Percentiles rank a stretch among this genome's conserved stretches.
Evolutionary conservation across 1,140 invertebrate species (phyloP).

Genomic region (Ceratina australensis): DNA sequence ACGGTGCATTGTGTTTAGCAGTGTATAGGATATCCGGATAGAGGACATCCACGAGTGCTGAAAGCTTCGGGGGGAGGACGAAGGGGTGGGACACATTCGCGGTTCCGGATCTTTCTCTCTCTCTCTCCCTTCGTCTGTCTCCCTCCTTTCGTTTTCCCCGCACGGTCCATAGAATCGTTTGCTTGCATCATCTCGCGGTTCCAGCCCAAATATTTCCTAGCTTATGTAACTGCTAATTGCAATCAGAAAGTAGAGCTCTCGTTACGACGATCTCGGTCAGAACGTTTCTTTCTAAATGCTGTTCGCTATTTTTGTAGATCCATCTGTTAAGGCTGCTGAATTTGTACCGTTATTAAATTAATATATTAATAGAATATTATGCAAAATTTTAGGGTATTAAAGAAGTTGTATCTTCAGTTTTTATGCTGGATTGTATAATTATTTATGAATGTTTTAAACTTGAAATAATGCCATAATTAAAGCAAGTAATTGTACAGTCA

Average conservation of each 20-base stretch:
- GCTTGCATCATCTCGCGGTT: conserved; percentile 26
- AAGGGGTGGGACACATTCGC: conserved; percentile 38
- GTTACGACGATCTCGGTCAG: conserved; percentile 25
- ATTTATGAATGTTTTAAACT: too few relatives aligned
- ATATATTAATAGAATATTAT: too few relatives aligned
- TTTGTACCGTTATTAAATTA: too few relatives aligned
- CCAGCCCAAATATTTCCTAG: conserved; percentile 38
- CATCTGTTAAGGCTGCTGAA: neutral
- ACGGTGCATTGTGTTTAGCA: conserved; percentile 70
- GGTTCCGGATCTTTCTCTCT: conserved; percentile 12
- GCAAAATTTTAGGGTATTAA: too few relatives aligned
- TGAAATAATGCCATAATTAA: too few relatives aligned
- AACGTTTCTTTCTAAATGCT: neutral
- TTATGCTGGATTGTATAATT: too few relatives aligned
- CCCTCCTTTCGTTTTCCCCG: neutral
- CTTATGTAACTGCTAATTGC: conserved; percentile 41
- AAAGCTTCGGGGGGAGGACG: conserved; percentile 4
- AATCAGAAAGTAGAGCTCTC: conserved; percentile 32
- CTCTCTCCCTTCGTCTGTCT: neutral
- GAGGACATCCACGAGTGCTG: conserved; percentile 37
- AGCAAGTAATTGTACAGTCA: too few relatives aligned
- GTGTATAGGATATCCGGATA: conserved; percentile 63
- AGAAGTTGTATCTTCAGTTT: too few relatives aligned
- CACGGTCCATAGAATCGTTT: conserved; percentile 1
- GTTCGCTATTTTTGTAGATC: neutral